Conservation (phyloP, 2,113 vertebrate species). For the Strix uralensis region DNA sequence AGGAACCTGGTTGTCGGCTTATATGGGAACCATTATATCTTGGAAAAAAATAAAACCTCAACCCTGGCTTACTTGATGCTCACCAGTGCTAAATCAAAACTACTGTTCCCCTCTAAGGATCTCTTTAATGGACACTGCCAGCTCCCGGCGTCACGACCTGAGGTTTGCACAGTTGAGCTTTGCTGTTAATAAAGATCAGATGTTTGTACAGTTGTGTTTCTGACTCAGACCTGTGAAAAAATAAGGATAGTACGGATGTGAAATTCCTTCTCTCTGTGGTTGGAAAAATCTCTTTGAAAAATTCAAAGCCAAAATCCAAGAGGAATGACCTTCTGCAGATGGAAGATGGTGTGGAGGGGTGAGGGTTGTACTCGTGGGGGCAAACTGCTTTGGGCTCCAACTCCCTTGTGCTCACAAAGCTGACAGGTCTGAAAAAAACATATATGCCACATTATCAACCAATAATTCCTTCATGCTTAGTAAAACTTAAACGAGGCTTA, state of each 20-base stretch:
- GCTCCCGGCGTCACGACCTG: conserved; percentile 35
- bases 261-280: conserved; percentile 46
- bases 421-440: background rate
- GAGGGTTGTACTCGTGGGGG: background rate
- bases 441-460: conserved; percentile 46
- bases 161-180: conserved; percentile 50
- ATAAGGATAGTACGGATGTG: background rate
- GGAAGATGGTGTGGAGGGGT: background rate
- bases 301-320: background rate
- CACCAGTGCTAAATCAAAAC: conserved; percentile 46
- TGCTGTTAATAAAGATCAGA: conserved; percentile 62
- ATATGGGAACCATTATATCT: conserved; percentile 45
- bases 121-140: conserved; percentile 36
- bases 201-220: conserved; percentile 59
- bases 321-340: conserved; percentile 27
- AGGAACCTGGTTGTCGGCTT: conserved; percentile 37
- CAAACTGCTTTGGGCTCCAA: conserved; percentile 2
- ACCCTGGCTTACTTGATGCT: conserved; percentile 30
- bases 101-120: conserved; percentile 49
- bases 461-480: conserved; percentile 67
- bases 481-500: conserved; percentile 69
- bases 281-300: conserved; percentile 46
- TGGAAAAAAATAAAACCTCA: background rate
- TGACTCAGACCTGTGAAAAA: conserved; percentile 61
- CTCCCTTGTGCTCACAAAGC: background rate